phyloP scores from a whole-genome alignment of 2,797 vertebrate genomes.

The Lates japonicus region DNA sequence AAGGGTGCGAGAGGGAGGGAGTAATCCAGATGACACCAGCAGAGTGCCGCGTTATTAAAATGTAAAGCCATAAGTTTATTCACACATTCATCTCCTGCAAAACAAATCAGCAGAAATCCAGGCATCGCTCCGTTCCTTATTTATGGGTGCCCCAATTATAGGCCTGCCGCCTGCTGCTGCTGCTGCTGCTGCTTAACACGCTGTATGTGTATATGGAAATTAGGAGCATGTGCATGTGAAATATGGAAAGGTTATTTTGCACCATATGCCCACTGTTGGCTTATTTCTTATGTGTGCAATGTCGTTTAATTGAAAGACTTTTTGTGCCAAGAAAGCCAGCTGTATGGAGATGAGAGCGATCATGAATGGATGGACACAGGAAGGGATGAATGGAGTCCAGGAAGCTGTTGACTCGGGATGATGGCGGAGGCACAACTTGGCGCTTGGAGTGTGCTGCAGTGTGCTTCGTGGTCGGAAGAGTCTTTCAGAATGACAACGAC shows the following conservation, averaged over 20 bases:
- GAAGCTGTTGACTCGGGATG: conserved; percentile 72
- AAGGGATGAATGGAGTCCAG: conserved; percentile 75
- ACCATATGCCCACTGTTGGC: conserved; percentile 40
- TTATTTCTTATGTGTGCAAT: conserved; percentile 37
- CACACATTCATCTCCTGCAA: conserved; percentile 45
- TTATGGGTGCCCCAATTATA: conserved; percentile 73
- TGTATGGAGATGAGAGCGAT: conserved; percentile 80
- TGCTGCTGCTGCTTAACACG: conserved; percentile 49
- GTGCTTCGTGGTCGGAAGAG: conserved; percentile 45
- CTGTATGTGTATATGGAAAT: conserved; percentile 56
- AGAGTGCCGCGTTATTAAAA: conserved; percentile 50
- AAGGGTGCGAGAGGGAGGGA: conserved; percentile 20
- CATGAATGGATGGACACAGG: conserved; percentile 80
- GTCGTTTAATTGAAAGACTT: conserved; percentile 65
- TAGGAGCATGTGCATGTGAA: conserved; percentile 45
- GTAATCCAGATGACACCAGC: conserved; percentile 36
- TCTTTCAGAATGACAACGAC: conserved; percentile 38
- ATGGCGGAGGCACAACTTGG: conserved; percentile 64
- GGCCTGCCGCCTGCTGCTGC: conserved; percentile 54
- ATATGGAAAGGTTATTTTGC: conserved; percentile 52
- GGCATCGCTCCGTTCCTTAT: conserved; percentile 62
- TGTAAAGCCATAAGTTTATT: conserved; percentile 63
- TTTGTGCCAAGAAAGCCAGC: conserved; percentile 75
- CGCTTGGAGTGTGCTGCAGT: conserved; percentile 20
- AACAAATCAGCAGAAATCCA: conserved; percentile 70